These are phyloP conservation scores for Dorcus hopei DNA, from an alignment of 2,888 invertebrate species.

Conservation along the genomic window DNA sequence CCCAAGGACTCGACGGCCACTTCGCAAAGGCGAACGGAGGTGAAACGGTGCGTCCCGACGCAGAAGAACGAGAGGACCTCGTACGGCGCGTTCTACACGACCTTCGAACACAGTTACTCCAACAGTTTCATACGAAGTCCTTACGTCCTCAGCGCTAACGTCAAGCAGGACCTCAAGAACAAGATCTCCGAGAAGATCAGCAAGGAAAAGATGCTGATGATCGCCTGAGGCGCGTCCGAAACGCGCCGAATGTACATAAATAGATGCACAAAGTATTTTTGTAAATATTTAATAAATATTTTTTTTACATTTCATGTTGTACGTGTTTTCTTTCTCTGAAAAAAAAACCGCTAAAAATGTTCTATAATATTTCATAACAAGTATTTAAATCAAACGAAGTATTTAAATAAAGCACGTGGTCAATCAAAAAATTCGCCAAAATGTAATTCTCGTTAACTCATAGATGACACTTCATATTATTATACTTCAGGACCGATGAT, in stretches of 20 bases:
- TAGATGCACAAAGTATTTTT: not conserved
- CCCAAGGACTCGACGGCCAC: not conserved
- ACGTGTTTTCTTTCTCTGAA: too few species aligned
- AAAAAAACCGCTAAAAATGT: too few species aligned
- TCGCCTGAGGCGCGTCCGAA: not conserved
- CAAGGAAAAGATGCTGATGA: slow-evolving; percentile 11
- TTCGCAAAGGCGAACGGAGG: not conserved
- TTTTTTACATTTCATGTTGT: not conserved
- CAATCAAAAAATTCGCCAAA: too few species aligned
- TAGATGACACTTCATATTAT: too few species aligned
- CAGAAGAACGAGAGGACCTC: slow-evolving; percentile 10
- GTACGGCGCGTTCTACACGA: slow-evolving; percentile 11
- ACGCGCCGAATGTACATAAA: not conserved
- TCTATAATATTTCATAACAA: too few species aligned
- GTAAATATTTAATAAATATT: not conserved
- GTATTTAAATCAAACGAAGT: too few species aligned
- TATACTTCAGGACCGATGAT: too few species aligned
- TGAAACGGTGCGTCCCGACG: not conserved
- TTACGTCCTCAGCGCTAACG: slow-evolving; percentile 18
- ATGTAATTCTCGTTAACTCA: too few species aligned
- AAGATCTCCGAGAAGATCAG: slow-evolving; percentile 44
- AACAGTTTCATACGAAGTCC: slow-evolving; percentile 16
- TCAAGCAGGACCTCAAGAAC: slow-evolving; percentile 47
- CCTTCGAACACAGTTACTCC: slow-evolving; percentile 30
- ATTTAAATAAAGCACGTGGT: too few species aligned